Evolutionary conservation across 2,797 vertebrate species (phyloP), one percentile per base, ranked within the genome.

Genomic region (Notolabrus celidotus): DNA sequence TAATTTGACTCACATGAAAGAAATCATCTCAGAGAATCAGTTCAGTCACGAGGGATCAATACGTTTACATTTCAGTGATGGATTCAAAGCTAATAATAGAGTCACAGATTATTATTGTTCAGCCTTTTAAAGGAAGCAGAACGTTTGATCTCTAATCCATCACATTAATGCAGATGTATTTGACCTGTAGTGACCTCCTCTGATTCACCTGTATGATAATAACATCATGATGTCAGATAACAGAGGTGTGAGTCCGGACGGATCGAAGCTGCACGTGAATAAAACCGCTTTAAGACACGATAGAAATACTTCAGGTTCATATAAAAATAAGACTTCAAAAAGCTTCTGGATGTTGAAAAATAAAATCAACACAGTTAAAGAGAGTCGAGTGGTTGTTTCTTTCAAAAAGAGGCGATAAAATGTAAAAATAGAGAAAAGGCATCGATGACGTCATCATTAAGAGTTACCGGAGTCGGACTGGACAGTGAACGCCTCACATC

Each of bases 321-420:
- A 65, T 41, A 70, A 62, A 71, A 63, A 71, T 53, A 69, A 60
- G 16, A 68, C 36, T 57, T 57, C 11, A 62, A 62, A 66, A 10
- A 41, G 36, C 20, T 19, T 19, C 29, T 9, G 17, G 46, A 55
- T 33, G 49, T 47, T 14, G 29, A 46, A 62, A 61, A 54, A 47
- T 3, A 22, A 62, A 71, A 41, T 5, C 3, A 14, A 15, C 46
- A 53, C 7, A 15, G 33, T 34, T 59, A 17, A 34, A 33, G 41
- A 46, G 2, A n/a, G 11, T 14, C 8, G 22, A 50, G 47, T 46
- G 45, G 45, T 25, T 47, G 12, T 25, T 15, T 23, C 17, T 17
- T 33, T 45, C 33, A 34, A 47, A 47, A 20, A 17, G 16, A 31
- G 3, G 1, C 38, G 16, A 49, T n/a, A 2, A 42, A 20, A 63